phyloP scores from a whole-genome alignment of 2,797 vertebrate genomes.

The Sternarchorhynchus goeldii region DNA sequence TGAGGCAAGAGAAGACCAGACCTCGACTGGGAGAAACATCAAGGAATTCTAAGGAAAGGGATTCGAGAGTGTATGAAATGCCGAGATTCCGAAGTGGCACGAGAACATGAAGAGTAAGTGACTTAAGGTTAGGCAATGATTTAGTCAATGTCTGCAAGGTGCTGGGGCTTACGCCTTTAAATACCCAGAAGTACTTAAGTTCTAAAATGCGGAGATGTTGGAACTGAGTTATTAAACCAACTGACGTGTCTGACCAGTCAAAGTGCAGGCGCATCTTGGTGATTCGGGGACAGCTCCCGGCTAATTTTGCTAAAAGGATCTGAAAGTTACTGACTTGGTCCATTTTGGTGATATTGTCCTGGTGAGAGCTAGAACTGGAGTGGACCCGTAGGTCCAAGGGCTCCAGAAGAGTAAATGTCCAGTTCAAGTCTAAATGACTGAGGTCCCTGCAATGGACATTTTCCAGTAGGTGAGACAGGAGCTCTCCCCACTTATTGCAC shows the following conservation, averaged over 20 bases:
- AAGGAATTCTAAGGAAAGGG: constrained; percentile 77
- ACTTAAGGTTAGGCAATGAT: constrained; percentile 79
- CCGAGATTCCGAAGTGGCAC: constrained; percentile 82
- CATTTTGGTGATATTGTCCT: constrained; percentile 81
- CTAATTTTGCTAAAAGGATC: constrained; percentile 75
- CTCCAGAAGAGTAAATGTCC: constrained; percentile 81
- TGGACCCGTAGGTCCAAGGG: constrained; percentile 77
- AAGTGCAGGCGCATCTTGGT: constrained; percentile 80
- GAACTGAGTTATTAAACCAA: constrained; percentile 77
- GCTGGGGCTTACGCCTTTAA: constrained; percentile 78
- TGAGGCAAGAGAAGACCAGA: constrained; percentile 79
- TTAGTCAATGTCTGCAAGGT: constrained; percentile 76
- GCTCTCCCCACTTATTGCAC: constrained; percentile 79
- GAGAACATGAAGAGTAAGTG: constrained; percentile 80
- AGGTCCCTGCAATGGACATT: constrained; percentile 82
- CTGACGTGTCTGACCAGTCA: constrained; percentile 82
- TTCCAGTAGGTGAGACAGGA: constrained; percentile 78
- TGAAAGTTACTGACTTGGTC: constrained; percentile 83
- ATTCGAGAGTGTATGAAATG: constrained; percentile 82
- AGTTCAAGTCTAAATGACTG: constrained; percentile 82
- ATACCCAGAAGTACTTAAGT: constrained; percentile 86
- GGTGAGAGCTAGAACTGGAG: constrained; percentile 75
- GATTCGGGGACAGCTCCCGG: constrained; percentile 76
- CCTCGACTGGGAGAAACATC: constrained; percentile 83
- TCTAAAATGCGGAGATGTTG: constrained; percentile 81